phyloP scores from a whole-genome alignment of 2,113 vertebrate genomes.

The Proteles cristata region DNA sequence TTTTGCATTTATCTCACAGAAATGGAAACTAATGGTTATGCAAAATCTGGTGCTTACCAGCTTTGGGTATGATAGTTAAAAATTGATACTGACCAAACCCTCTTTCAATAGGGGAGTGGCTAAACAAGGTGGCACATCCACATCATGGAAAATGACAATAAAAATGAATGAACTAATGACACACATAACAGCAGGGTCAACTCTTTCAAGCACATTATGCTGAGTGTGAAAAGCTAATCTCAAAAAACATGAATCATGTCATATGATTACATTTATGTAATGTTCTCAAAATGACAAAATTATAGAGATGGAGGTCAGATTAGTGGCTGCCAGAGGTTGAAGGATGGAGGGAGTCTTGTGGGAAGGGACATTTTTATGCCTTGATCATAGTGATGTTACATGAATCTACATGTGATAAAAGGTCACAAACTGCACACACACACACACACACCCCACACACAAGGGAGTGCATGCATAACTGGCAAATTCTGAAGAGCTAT shows the following conservation, averaged over 20 bases:
- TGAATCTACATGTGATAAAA: not conserved
- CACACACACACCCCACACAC: not conserved
- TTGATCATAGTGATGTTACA: not conserved
- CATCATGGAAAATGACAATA: not conserved
- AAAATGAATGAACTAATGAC: not conserved
- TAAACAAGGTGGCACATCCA: not conserved
- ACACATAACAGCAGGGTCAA: not conserved
- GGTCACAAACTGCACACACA: not conserved
- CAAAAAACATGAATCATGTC: not conserved
- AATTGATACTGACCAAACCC: not conserved
- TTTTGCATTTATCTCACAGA: not conserved
- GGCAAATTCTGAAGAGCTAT: not conserved
- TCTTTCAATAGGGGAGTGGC: not conserved
- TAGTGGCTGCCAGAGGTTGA: not conserved
- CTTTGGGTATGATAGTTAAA: not conserved
- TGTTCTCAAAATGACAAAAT: not conserved
- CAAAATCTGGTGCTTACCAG: not conserved
- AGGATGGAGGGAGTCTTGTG: not conserved
- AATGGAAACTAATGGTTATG: not conserved
- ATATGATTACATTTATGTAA: not conserved
- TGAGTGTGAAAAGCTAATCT: not conserved
- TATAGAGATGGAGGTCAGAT: not conserved
- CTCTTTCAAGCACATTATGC: not conserved
- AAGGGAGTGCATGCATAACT: not conserved
- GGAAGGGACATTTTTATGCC: not conserved